Conservation (phyloP, 2,888 invertebrate genomes). For the Pheosia tremula region DNA sequence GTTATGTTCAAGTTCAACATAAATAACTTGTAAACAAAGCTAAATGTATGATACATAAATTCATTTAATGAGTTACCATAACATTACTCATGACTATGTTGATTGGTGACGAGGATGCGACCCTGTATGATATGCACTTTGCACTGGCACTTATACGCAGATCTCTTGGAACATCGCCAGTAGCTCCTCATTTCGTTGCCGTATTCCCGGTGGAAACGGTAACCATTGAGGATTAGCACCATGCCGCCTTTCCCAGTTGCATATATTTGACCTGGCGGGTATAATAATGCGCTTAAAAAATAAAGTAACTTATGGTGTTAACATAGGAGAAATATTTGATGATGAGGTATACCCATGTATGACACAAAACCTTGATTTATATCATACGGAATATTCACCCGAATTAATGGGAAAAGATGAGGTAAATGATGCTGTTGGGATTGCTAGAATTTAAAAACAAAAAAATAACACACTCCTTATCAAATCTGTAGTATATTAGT, state of each 20-base stretch:
- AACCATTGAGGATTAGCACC: conserved; percentile 50
- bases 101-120: conserved; percentile 45
- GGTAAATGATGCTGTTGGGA: too few relatives aligned
- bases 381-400: too few relatives aligned
- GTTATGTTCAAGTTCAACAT: background rate
- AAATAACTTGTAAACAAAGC: background rate
- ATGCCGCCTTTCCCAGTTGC: conserved; percentile 58
- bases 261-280: conserved; percentile 45
- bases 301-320: too few relatives aligned
- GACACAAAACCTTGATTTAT: too few relatives aligned
- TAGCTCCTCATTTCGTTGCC: conserved; percentile 54
- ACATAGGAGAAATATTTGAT: too few relatives aligned
- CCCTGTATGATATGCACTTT: conserved; percentile 55
- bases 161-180: conserved; percentile 64
- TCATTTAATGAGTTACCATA: background rate
- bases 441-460: too few relatives aligned
- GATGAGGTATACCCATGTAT: too few relatives aligned
- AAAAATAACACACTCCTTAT: too few relatives aligned
- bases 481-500: too few relatives aligned
- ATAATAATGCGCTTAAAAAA: too few relatives aligned
- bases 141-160: conserved; percentile 53
- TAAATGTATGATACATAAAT: too few relatives aligned
- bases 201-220: conserved; percentile 61
- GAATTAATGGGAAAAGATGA: too few relatives aligned
- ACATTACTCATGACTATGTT: conserved; percentile 44